Percentiles rank a stretch among this genome's conserved stretches.
phyloP scores from a whole-genome alignment of 1,140 invertebrate genomes.

The Mercenaria mercenaria region DNA sequence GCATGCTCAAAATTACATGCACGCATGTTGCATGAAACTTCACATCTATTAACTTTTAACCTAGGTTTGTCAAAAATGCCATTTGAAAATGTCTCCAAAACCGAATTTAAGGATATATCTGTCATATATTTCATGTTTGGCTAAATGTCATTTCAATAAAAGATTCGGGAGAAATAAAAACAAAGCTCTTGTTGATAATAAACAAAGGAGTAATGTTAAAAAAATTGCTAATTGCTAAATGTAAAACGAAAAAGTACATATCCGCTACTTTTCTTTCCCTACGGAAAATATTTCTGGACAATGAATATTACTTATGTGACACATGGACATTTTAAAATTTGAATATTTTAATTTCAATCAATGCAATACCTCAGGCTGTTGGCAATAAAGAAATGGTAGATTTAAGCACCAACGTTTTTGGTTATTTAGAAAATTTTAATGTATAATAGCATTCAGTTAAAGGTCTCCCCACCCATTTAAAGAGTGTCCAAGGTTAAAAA shows the following conservation, averaged over 20 bases:
- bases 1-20: conserved; percentile 4
- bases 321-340: too few species aligned
- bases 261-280: background rate
- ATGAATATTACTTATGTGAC: background rate
- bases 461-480: too few species aligned
- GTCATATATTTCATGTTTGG: background rate
- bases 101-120: conserved; percentile 5
- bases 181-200: background rate
- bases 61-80: background rate
- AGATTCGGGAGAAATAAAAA: background rate
- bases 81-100: conserved; percentile 1
- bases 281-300: background rate
- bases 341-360: background rate
- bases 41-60: conserved; percentile 27
- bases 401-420: too few species aligned
- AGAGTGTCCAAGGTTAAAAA: too few species aligned
- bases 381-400: too few species aligned
- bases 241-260: background rate
- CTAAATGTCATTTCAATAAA: background rate
- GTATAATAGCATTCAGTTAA: too few species aligned
- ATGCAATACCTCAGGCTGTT: too few species aligned
- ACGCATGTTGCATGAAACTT: background rate
- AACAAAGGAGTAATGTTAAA: background rate
- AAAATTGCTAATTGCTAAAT: background rate
- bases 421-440: too few species aligned